Evolutionary conservation across 1,140 invertebrate species (phyloP).

Genomic region (Maconellicoccus hirsutus): DNA sequence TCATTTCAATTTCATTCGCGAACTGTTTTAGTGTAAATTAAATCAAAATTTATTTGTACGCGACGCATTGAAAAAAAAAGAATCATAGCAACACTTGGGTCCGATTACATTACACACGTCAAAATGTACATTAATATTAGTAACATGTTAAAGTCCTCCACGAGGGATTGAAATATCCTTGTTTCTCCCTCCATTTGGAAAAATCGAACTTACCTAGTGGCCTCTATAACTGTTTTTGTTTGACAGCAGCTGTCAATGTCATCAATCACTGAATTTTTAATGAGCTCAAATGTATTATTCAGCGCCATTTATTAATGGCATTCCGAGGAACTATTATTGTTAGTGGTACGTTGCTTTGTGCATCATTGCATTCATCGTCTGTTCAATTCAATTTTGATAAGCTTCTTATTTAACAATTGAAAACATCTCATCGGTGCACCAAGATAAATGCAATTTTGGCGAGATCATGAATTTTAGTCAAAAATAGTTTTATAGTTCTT

Average conservation of each 20-base stretch:
- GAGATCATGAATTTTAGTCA: too few species aligned
- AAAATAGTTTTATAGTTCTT: too few species aligned
- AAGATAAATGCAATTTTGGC: neutral
- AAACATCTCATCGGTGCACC: neutral
- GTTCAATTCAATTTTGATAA: neutral
- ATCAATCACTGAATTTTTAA: conserved; percentile 22
- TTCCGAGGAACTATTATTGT: neutral
- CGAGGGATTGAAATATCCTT: neutral
- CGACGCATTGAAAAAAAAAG: neutral
- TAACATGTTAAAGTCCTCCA: neutral
- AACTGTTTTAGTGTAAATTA: neutral
- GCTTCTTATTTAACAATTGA: neutral
- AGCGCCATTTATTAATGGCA: neutral
- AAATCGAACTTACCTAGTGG: conserved; percentile 20
- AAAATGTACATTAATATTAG: neutral
- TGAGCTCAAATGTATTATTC: conserved; percentile 1
- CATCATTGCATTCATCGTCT: neutral
- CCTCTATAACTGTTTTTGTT: conserved; percentile 13
- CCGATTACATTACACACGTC: neutral
- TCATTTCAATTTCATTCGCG: too few species aligned
- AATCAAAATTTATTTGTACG: neutral
- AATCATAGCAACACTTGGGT: neutral
- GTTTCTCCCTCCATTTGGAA: neutral
- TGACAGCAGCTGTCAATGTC: conserved; percentile 19
- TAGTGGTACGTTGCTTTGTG: neutral